These are phyloP conservation scores for Chiloscyllium plagiosum DNA, from an alignment of 2,113 vertebrate species.

Conservation along the genomic window DNA sequence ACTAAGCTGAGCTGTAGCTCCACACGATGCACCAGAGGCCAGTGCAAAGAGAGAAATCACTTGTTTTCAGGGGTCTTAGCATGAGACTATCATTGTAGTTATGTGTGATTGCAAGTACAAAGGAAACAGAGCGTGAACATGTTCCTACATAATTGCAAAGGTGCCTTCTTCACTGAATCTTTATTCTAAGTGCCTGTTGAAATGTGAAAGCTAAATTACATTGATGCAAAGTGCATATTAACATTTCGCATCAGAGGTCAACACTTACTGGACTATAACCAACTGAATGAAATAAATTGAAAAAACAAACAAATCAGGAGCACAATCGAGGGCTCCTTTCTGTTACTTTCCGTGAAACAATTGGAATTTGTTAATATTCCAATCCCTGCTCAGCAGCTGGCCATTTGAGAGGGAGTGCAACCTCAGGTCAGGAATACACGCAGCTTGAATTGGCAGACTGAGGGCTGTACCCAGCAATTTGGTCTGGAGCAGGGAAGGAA, in stretches of 20 bases:
- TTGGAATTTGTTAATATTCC: background rate
- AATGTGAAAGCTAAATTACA: background rate
- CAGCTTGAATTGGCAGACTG: too few species aligned
- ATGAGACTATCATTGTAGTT: background rate
- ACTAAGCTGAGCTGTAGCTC: background rate
- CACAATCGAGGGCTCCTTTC: background rate
- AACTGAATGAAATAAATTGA: background rate
- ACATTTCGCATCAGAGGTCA: background rate
- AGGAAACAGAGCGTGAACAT: background rate
- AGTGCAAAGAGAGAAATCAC: background rate
- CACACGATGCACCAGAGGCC: background rate
- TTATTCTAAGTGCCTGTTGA: background rate
- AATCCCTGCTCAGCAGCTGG: background rate
- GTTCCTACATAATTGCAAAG: background rate
- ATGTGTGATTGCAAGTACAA: background rate
- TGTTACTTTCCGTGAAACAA: background rate
- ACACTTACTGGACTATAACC: background rate
- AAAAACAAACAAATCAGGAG: background rate
- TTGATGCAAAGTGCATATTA: background rate
- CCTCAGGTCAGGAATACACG: background rate
- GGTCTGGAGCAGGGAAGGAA: background rate
- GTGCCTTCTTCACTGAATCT: background rate
- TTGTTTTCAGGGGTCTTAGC: background rate
- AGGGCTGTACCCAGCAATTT: background rate
- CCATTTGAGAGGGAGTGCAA: background rate